phyloP scores from a whole-genome alignment of 1,140 invertebrate species.

The Anastrepha obliqua region DNA sequence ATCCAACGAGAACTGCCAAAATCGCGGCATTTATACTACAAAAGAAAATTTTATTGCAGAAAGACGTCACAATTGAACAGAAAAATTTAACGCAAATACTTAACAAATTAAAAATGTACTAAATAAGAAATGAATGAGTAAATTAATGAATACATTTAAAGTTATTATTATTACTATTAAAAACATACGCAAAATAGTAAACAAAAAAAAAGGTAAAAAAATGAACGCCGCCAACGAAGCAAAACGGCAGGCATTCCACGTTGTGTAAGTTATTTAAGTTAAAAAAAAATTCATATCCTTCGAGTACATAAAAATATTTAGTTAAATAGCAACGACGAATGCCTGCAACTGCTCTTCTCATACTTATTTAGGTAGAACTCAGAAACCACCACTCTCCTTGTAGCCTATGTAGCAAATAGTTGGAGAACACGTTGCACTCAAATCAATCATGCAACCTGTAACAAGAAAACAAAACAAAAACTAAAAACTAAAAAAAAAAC shows the following conservation, averaged over 20 bases:
- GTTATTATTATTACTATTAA: neutral
- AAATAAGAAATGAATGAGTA: too few relatives aligned
- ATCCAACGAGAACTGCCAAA: conserved; percentile 3
- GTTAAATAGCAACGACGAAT: too few relatives aligned
- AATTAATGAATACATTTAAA: too few relatives aligned
- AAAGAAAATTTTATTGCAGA: conserved; percentile 11
- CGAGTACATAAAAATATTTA: neutral
- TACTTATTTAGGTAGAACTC: neutral
- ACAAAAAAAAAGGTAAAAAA: neutral
- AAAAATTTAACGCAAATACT: neutral
- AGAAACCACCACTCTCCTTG: neutral
- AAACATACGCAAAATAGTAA: neutral
- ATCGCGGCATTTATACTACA: conserved; percentile 11
- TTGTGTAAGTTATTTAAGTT: neutral
- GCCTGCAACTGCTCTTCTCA: neutral
- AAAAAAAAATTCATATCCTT: neutral
- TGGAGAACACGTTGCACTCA: neutral
- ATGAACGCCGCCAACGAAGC: neutral
- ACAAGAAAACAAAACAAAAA: neutral
- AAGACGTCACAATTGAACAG: neutral
- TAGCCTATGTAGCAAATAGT: conserved; percentile 11
- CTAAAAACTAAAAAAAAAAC: neutral
- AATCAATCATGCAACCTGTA: conserved; percentile 34
- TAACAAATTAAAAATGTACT: neutral
- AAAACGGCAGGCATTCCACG: neutral